These are phyloP conservation scores for Nixonia krombeini DNA, from an alignment of 1,140 invertebrate genomes.

Conservation along the genomic window DNA sequence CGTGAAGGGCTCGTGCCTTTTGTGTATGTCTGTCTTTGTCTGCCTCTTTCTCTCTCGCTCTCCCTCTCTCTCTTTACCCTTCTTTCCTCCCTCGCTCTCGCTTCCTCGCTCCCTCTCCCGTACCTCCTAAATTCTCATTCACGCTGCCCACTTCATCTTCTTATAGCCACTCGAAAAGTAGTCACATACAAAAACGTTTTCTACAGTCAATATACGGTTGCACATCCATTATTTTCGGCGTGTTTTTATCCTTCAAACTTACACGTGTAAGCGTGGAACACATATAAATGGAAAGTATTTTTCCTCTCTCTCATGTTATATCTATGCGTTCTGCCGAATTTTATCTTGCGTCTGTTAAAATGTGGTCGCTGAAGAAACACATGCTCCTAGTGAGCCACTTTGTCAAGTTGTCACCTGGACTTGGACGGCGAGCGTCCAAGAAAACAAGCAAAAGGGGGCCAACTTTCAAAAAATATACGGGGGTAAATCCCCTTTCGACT, in stretches of 20 bases:
- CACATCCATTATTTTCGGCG: constrained; percentile 14
- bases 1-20: constrained; percentile 63
- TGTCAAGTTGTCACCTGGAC: constrained; percentile 57
- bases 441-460: constrained; percentile 20
- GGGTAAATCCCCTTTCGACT: constrained; percentile 2
- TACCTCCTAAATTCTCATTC: constrained; percentile 2
- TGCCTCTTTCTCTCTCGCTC: constrained; percentile 4
- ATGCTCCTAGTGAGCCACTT: constrained; percentile 48
- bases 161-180: constrained; percentile 17
- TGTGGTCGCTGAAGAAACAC: constrained; percentile 5
- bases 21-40: too few species aligned
- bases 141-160: constrained; percentile 5
- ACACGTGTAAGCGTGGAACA: background rate
- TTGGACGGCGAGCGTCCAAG: constrained; percentile 23
- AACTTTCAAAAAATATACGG: constrained; percentile 9
- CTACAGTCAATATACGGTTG: constrained; percentile 11
- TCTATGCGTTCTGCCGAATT: constrained; percentile 4
- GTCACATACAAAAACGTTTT: constrained; percentile 9
- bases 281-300: constrained; percentile 1
- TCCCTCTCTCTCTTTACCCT: constrained; percentile 40
- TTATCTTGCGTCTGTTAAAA: background rate
- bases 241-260: constrained; percentile 4
- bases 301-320: background rate
- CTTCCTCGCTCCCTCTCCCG: constrained; percentile 1
- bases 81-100: background rate